Percentiles rank a stretch among this genome's conserved stretches.
Evolutionary conservation across 1,140 invertebrate species (phyloP).

Genomic region (Paraescarpia echinospica): DNA sequence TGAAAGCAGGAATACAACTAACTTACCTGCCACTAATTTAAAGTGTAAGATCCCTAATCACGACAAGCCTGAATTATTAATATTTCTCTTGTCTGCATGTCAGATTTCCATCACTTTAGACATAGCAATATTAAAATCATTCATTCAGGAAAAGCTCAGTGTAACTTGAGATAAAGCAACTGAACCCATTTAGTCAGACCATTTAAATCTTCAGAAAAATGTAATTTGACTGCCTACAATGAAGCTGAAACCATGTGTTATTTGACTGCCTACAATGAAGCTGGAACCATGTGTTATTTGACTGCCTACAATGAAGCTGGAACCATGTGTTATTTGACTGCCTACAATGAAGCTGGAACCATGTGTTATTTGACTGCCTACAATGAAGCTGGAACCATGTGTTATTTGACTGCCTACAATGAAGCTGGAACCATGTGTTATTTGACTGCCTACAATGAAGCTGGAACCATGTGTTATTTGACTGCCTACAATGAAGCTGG

Average conservation of each 20-base stretch:
- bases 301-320: background rate
- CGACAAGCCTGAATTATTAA: too few relatives aligned
- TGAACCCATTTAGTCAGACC: background rate
- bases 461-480: background rate
- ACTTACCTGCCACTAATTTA: too few relatives aligned
- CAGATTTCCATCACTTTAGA: background rate
- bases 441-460: background rate
- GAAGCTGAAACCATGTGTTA: too few relatives aligned
- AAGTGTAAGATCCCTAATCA: too few relatives aligned
- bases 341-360: background rate
- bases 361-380: background rate
- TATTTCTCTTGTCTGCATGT: too few relatives aligned
- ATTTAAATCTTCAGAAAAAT: background rate
- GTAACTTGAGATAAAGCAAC: background rate
- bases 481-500: background rate
- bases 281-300: background rate
- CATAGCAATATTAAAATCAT: background rate
- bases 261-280: background rate
- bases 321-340: background rate
- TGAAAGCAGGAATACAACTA: too few relatives aligned
- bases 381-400: background rate
- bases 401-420: background rate
- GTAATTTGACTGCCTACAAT: background rate
- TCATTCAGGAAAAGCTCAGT: background rate
- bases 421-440: background rate